These are phyloP conservation scores for Hoplias malabaricus DNA, from an alignment of 2,113 vertebrate species.

Conservation along the genomic window DNA sequence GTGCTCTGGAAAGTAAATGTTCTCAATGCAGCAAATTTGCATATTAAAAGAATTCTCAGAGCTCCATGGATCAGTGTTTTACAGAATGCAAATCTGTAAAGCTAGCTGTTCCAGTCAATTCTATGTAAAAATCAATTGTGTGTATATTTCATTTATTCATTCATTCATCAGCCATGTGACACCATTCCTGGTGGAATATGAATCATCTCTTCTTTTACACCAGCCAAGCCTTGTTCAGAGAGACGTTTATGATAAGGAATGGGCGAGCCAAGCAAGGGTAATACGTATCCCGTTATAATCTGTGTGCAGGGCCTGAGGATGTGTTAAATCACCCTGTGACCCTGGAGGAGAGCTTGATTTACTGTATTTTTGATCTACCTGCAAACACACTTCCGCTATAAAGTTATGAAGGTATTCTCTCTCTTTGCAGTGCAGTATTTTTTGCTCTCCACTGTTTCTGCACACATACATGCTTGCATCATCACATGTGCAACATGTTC, in stretches of 20 bases:
- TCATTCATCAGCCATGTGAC: background rate
- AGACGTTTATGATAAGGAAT: background rate
- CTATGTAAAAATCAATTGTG: background rate
- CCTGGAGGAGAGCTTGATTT: slow-evolving; percentile 1
- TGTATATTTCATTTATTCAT: background rate
- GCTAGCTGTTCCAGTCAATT: background rate
- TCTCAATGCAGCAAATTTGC: too few species aligned
- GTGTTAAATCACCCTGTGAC: background rate
- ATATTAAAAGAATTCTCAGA: background rate
- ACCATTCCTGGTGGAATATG: background rate
- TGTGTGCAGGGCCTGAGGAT: background rate
- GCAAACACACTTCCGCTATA: background rate
- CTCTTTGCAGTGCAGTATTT: background rate
- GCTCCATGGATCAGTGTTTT: background rate
- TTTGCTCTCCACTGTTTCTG: background rate
- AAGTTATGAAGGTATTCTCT: background rate
- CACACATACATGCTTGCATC: background rate
- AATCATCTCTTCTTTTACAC: slow-evolving; percentile 2
- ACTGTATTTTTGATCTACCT: background rate
- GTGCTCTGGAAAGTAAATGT: too few species aligned
- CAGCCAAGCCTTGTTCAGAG: background rate
- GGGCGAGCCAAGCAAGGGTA: background rate
- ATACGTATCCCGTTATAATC: background rate
- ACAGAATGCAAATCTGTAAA: background rate
- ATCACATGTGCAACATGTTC: background rate